Percentiles rank a stretch among this genome's conserved stretches.
Conservation (phyloP, 2,797 vertebrate species). For the Clamator glandarius region DNA sequence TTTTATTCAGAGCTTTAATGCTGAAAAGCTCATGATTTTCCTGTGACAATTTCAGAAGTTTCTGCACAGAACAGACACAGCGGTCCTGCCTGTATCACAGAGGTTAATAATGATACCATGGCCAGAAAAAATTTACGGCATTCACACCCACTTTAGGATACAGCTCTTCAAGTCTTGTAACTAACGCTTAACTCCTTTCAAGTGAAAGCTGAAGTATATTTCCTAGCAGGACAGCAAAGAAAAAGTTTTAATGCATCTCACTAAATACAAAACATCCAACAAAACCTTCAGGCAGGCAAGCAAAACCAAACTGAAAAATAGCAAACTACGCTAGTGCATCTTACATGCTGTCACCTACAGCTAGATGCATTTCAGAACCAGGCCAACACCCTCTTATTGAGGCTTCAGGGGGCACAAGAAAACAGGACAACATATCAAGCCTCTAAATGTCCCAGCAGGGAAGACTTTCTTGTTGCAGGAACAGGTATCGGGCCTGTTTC, state of each 20-base stretch:
- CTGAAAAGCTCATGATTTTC: not conserved
- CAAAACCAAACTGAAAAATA: not conserved
- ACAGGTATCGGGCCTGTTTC: not conserved
- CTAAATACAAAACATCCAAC: not conserved
- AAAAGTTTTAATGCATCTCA: not conserved
- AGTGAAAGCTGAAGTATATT: not conserved
- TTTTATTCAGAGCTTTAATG: not conserved
- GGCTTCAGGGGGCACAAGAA: not conserved
- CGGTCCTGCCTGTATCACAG: not conserved
- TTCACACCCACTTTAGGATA: rapidly evolving
- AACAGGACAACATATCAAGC: not conserved
- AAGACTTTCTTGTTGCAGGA: not conserved
- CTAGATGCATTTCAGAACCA: not conserved
- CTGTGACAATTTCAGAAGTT: not conserved
- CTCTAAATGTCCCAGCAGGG: not conserved
- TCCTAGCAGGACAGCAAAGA: not conserved
- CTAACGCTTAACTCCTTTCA: not conserved
- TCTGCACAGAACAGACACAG: not conserved
- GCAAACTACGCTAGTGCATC: not conserved
- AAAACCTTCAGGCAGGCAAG: not conserved
- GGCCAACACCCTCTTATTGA: not conserved
- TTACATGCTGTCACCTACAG: rapidly evolving
- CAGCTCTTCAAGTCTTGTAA: not conserved
- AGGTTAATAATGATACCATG: not conserved
- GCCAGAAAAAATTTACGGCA: not conserved